Base-by-base conservation (phyloP, 2,888 invertebrate genomes). In the Pediacus dermestoides region DNA sequence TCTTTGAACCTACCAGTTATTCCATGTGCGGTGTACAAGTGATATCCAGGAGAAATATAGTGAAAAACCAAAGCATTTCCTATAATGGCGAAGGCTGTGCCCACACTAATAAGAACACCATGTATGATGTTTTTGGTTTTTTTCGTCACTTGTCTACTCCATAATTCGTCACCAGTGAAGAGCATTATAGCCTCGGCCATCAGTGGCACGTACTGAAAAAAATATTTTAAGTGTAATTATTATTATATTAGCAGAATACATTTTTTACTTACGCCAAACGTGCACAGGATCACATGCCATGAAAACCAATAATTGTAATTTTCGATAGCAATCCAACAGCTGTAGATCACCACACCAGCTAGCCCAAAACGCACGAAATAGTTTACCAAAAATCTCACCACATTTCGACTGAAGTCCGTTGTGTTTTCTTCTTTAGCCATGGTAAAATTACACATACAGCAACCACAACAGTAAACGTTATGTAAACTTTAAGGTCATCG, bases 201-300 rank as follows among this genome's bases (percentile, higher is more conserved):
- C 11, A 62, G 30, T 0, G 62, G 58, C 7, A 59, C 30, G 39
- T 58, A 60, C 63, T 63, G 38, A 42, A 57, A 57, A 41, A 37
- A 12, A 13, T 8, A 3, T 13, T 28, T 4, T 11, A 26, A 9
- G 4, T 11, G 28, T 9, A 4, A 9, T 23, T 3, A 4, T 23
- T 23, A 4, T 28, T 28, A 14, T 28, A 13, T 11, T 25, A 25
- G 11, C 36, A 22, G 6, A 16, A 6, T 23, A 39, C 14, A 31
- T 10, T 12, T 14, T 30, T 8, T 13, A 58, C 63, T 64, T 54
- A 67, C 67, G 46, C 65, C 66, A 28, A 64, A 44, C 7, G 66
- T 66, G 31, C 61, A 65, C 22, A 67, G 51, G 38, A 64, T 61
- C 4, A 66, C 63, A 47, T 67, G 67, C 58, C 62, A 64, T 2